Base-by-base conservation (phyloP, 2,888 invertebrate genomes). In the Yponomeuta malinellus region DNA sequence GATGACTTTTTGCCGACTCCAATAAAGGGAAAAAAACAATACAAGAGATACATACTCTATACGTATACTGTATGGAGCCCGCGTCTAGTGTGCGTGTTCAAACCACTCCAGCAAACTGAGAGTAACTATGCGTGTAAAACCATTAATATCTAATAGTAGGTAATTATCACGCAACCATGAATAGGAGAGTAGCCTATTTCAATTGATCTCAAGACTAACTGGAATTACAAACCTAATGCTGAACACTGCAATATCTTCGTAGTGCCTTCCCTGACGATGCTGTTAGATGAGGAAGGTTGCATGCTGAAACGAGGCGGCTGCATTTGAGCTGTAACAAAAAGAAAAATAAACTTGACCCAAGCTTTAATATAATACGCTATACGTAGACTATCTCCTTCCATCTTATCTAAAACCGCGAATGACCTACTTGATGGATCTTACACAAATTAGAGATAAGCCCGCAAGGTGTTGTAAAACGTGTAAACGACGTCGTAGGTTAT, bases 161-260 rank as follows among this genome's bases (percentile, higher is more conserved):
- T 59, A 59, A 59, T 59, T 59, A 59, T 59, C 52, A 59, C 52
- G 31, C 64, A 64, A 31, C 64, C 64, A 64, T 63, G 15, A 23
- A n/a, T 59, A 23, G 29, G 31, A 64, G 64, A 64, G 64, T 31
- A 64, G 64, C 23, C 12, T 65, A 65, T 31, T 65, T 65, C 29
- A 65, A 59, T 59, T 15, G 52, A 59, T 15, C 52, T 59, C 43
- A 15, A 59, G 52, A 3, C 1, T 59, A 59, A 15, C 52, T 59
- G 52, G 15, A 9, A 37, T 31, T 15, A 92, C 94, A 95, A 90
- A 96, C 98, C 97, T 84, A 96, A 94, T 29, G 98, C 98, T 88
- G 96, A 96, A 90, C 98, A 98, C 87, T 98, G 97, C 76, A 98
- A 93, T 85, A 98, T 97, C 94, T 98, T 98, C 69, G 96, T 96